These are phyloP conservation scores for Tachystola acroxantha DNA, from an alignment of 2,888 invertebrate genomes.

Conservation along the genomic window DNA sequence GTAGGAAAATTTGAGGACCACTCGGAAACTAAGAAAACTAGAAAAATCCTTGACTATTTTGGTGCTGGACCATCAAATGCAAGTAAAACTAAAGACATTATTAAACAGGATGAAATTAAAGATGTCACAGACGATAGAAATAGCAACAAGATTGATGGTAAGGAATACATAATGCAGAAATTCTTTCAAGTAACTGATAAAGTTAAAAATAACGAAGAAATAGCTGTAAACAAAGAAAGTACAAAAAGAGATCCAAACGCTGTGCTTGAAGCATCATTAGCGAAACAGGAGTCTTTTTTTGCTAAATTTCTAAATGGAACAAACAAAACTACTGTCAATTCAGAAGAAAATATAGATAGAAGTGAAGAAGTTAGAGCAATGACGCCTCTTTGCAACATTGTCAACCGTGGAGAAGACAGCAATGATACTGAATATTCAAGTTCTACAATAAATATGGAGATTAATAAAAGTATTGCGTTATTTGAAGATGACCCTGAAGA, in stretches of 20 bases:
- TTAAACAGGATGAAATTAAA: conserved; percentile 20
- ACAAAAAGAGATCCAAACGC: conserved; percentile 2
- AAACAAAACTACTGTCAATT: conserved; percentile 12
- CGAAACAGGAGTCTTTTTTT: conserved; percentile 70
- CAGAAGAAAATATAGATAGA: conserved; percentile 1
- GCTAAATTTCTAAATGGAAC: conserved; percentile 53
- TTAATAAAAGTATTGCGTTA: conserved; percentile 63
- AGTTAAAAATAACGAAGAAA: conserved; percentile 18
- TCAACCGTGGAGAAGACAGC: conserved; percentile 50
- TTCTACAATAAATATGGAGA: conserved; percentile 68
- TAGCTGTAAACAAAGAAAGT: conserved; percentile 3
- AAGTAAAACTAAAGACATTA: conserved; percentile 20
- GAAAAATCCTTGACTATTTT: conserved; percentile 79
- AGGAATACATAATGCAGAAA: conserved; percentile 48
- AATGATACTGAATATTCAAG: conserved; percentile 61
- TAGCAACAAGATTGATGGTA: conserved; percentile 28
- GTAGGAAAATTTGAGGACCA: conserved; percentile 86
- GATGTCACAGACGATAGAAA: conserved; percentile 19
- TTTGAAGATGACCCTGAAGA: conserved; percentile 60
- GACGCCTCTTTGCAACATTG: conserved; percentile 42
- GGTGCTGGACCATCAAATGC: conserved; percentile 53
- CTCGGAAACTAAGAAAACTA: conserved; percentile 68
- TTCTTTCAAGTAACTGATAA: conserved; percentile 33
- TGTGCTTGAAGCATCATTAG: conserved; percentile 38
- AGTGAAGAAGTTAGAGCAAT: conserved; percentile 21